Evolutionary conservation across 1,140 invertebrate species (phyloP), one percentile per base, ranked within the genome.

Genomic region (Dermatophagoides farinae): DNA sequence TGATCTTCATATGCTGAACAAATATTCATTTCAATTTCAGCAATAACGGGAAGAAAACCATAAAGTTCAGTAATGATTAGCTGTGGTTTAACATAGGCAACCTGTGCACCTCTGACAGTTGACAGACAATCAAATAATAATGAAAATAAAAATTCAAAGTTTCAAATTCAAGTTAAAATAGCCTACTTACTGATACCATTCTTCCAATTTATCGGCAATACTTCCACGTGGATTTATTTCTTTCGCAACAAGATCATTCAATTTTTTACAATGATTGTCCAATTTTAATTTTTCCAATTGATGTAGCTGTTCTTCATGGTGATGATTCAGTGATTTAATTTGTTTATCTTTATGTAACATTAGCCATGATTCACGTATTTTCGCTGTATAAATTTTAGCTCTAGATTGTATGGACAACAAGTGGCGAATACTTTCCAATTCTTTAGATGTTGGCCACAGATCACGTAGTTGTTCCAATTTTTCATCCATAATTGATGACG

Each of bases 301-400:
- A 73, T 92, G 88, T 69, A 92, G 89, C 71, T 91, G 87, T 72
- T 91, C 88, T 73, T 92, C 88, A 69, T 91, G n/a, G n/a, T n/a
- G 89, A 70, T 87, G 88, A 23, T 41, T 65, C 53, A 52, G 61
- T 55, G 60, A 64, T 64, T 70, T 66, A 11, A 86, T 86, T 22
- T 85, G 85, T 66, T 86, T 77, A 75, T 92, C 86, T 44, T 87
- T 76, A 31, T 89, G 77, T 51, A 91, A 75, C 76, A 89, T 85
- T 72, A 90, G 87, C 88, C 88, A 92, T 0, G 86, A 88, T 66
- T 90, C 87, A 40, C 86, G 75, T 61, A 91, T 72, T 61, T 85
- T 78, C 65, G 84, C 81, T 0, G 86, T 83, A 52, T 85, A 77
- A 38, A 84, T 73, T 61, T 80, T 74, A 1, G 84, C 83, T 67